Base-by-base conservation (phyloP, 92 coral and sea anemone genomes). In the Epizoanthus stellaris region DNA sequence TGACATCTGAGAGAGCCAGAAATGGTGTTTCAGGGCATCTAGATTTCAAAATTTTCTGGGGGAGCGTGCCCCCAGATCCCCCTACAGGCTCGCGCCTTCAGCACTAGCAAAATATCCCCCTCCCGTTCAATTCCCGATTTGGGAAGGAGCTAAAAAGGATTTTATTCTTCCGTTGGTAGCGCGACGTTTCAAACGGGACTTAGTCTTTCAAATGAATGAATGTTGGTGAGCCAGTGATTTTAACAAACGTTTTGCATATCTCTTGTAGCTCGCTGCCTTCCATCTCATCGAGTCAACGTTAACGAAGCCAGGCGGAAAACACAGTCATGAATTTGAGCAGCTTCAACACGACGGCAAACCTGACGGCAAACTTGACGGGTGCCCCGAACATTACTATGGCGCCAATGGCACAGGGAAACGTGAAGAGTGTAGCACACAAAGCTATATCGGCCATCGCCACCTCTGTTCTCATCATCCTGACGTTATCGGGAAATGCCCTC, bases 401-500 rank as follows among this genome's bases (percentile, higher is more conserved):
- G 12, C 70, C 16, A 3, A 5, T 58, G 1, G 38, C 5, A 8
- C 61, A 17, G 21, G 89, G 38, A 34, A 25, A 42, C 81, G 40
- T 45, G 39, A 86, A 82, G 54, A 82, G 74, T 52, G 42, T 92
- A 56, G 81, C 95, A 14, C 98, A 92, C 69, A 88, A 93, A 67
- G 89, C 91, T 17, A 93, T 93, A 47, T 97, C 99, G 4, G 89
- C 95, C 4, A 87, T 97, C 54, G 97, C 97, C 10, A 87, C 89
- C 42, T 89, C 88, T 40, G 91, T 85, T 38, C 94, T 97, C 19
- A 97, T 97, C 40, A 77, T 93, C 56, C 83, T 97, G 65, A 75
- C 99, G 54, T 82, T 97, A 61, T 88, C 90, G 13, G 99, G 99
- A 59, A 97, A 97, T 85, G 85, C 88, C 15, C 93, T 93, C 17